Conservation (phyloP, 2,797 vertebrate genomes). For the Scolopax rusticola region DNA sequence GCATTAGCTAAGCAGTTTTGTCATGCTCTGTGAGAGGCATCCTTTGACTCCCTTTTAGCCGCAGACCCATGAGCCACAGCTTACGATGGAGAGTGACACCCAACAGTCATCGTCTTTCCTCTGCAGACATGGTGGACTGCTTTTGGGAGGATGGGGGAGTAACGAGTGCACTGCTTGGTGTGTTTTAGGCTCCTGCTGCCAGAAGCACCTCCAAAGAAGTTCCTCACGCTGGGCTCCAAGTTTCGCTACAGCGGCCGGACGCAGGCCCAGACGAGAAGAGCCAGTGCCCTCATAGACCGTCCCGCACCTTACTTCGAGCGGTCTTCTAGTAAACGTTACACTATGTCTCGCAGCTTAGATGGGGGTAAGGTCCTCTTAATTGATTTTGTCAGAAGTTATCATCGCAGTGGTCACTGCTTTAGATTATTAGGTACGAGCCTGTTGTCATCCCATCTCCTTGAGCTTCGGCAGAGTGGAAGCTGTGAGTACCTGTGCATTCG, state of each 20-base stretch:
- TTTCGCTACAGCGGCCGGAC: constrained; percentile 98
- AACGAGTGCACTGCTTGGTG: constrained; percentile 56
- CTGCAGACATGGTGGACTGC: not conserved
- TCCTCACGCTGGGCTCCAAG: constrained; percentile 95
- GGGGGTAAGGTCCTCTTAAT: constrained; percentile 83
- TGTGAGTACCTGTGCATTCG: not conserved
- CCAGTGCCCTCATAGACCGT: constrained; percentile 93
- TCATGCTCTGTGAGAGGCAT: not conserved
- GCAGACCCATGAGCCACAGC: fast-evolving
- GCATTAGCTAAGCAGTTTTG: not conserved
- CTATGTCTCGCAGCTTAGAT: constrained; percentile 95
- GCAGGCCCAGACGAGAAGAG: constrained; percentile 93
- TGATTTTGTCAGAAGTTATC: not conserved
- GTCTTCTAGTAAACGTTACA: constrained; percentile 94
- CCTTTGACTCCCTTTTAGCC: not conserved
- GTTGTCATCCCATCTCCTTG: not conserved
- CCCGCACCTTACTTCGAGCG: constrained; percentile 94
- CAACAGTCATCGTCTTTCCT: not conserved
- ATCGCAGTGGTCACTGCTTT: not conserved
- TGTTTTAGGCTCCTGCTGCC: constrained; percentile 90
- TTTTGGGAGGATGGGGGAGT: not conserved
- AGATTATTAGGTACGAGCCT: not conserved
- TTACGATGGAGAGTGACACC: not conserved
- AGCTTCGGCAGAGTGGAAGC: not conserved
- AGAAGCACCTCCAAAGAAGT: constrained; percentile 96